phyloP scores from a whole-genome alignment of 53 echinoderm and acorn worm species.

The Glandiceps talaboti region DNA sequence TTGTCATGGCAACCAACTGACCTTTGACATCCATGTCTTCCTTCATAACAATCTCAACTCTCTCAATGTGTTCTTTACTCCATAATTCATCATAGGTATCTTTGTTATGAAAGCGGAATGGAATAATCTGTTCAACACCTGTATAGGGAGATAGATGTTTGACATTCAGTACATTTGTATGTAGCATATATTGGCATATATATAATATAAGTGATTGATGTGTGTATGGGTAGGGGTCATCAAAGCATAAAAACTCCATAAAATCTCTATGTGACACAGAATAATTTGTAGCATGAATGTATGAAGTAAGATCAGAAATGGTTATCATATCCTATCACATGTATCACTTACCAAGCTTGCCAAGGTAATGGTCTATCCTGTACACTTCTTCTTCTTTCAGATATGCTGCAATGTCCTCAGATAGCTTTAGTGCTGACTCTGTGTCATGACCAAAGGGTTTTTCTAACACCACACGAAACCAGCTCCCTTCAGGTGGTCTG shows the following conservation, averaged over 20 bases:
- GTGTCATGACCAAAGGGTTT: slow-evolving; percentile 84
- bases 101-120: slow-evolving; percentile 51
- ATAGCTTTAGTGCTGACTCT: slow-evolving; percentile 52
- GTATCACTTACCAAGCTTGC: slow-evolving; percentile 77
- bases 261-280: too few species aligned
- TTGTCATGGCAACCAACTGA: slow-evolving; percentile 7
- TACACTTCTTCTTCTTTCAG: slow-evolving; percentile 82
- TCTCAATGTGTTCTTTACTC: slow-evolving; percentile 65
- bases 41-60: slow-evolving; percentile 89
- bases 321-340: too few species aligned
- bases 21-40: slow-evolving; percentile 90
- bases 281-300: too few species aligned
- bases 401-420: slow-evolving; percentile 37
- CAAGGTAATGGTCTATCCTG: slow-evolving; percentile 94
- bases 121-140: slow-evolving; percentile 82
- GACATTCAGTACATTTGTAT: too few species aligned
- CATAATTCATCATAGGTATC: slow-evolving; percentile 33
- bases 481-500: slow-evolving; percentile 29
- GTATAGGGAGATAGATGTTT: too few species aligned
- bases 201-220: too few species aligned
- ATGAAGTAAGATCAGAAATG: too few species aligned
- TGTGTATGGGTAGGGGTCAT: too few species aligned
- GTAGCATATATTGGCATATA: too few species aligned
- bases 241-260: too few species aligned
- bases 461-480: slow-evolving; percentile 74